Percentiles rank a stretch among this genome's conserved stretches.
Conservation (phyloP, 2,888 invertebrate species). For the Drosophila glabriapex region DNA sequence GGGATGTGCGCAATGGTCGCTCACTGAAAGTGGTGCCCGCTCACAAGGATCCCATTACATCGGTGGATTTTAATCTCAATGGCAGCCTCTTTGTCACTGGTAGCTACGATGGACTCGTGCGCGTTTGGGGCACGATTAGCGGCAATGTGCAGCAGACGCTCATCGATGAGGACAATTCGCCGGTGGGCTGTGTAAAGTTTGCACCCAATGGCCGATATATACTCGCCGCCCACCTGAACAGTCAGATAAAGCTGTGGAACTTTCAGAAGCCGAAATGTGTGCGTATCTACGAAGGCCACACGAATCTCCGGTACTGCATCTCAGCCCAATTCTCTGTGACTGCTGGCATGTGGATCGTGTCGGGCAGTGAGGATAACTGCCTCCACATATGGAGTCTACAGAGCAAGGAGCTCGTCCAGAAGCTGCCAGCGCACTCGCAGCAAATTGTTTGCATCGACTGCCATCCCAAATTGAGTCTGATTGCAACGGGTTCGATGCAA, state of each 20-base stretch:
- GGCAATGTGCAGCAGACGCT: slow-evolving; percentile 99
- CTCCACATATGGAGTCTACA: slow-evolving; percentile 99
- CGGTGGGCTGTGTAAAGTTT: slow-evolving; percentile 99
- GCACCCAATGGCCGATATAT: slow-evolving; percentile 99
- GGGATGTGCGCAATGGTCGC: slow-evolving; percentile 99
- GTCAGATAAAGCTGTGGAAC: slow-evolving; percentile 99
- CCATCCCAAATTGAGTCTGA: slow-evolving; percentile 99
- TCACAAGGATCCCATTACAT: slow-evolving; percentile 99
- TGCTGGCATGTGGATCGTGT: slow-evolving; percentile 99
- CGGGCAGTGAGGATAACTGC: slow-evolving; percentile 99
- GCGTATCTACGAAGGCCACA: slow-evolving; percentile 98
- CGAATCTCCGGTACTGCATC: slow-evolving; percentile 99
- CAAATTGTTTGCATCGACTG: slow-evolving; percentile 98
- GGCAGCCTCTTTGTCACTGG: slow-evolving; percentile 99
- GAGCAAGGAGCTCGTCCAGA: slow-evolving; percentile 99
- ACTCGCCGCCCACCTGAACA: slow-evolving; percentile 98
- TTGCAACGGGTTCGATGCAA: slow-evolving; percentile 98
- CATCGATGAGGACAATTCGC: slow-evolving; percentile 99
- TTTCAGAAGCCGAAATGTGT: slow-evolving; percentile 99
- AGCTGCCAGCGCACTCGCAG: slow-evolving; percentile 97
- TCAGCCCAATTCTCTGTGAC: slow-evolving; percentile 99
- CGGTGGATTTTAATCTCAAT: slow-evolving; percentile 99
- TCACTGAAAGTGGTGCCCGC: slow-evolving; percentile 98
- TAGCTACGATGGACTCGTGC: slow-evolving; percentile 99
- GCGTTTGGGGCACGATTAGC: slow-evolving; percentile 99